Base-by-base conservation (phyloP, 2,113 vertebrate species). In the Pelvicachromis taeniatus region DNA sequence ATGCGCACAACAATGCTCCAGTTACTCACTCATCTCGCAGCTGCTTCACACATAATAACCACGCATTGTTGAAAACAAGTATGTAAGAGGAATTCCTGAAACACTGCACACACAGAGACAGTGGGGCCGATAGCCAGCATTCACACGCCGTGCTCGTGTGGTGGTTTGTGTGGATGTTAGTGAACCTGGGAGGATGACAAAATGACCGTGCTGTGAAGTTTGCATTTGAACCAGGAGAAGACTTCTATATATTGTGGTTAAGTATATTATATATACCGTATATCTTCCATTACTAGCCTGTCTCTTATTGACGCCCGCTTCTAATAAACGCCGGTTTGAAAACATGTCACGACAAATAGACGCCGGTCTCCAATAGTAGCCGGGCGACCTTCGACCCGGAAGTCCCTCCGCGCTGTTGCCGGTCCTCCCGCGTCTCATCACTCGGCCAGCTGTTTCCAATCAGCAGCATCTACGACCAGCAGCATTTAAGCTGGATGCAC, bases 61-160 rank as follows among this genome's bases (percentile, higher is more conserved):
- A 45, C 40, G 26, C 21, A 10, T 45, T 26, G 13, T 70, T 0
- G 8, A 68, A 16, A 68, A 23, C 12, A 70, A 70, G 38, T 42
- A 45, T 70, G 65, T 11, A 45, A 68, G 63, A 42, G 35, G n/a
- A 68, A 68, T 40, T 14, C n/a, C 35, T 68, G 38, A 68, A 48
- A 26, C 0, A 45, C 63, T 0, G 38, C 63, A 45, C 5, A 26
- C 7, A 50, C 7, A 50, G 5, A 17, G 17, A 50, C 48, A n/a
- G 19, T 53, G 50, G 17, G 50, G 50, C 16, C 4, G 4, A 19
- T 9, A 9, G 17, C 17, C 17, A 19, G 14, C 45, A 6, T 50
- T 17, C 14, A 9, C 17, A 52, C 2, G 17, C 4, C 19, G 50
- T 52, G 17, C 7, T 52, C 17, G 19, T 19, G 8, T 4, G 45